Percentiles rank a stretch among this genome's conserved stretches.
phyloP scores from a whole-genome alignment of 2,797 vertebrate species.

The Mallotus villosus region DNA sequence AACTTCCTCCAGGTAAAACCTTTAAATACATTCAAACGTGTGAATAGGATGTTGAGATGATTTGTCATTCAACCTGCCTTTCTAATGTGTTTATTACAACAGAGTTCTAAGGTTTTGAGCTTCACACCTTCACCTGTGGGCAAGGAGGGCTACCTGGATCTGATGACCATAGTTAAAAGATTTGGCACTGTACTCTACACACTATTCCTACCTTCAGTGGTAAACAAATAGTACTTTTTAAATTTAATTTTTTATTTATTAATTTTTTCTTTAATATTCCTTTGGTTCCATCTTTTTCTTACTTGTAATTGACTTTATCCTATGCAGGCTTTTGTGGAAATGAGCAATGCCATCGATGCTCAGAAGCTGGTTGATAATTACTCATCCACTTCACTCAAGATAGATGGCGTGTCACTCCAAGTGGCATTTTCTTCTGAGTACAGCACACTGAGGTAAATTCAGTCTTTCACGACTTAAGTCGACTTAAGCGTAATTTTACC shows the following conservation, averaged over 20 bases:
- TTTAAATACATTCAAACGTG: background rate
- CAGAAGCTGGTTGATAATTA: slow-evolving; percentile 72
- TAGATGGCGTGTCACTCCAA: slow-evolving; percentile 57
- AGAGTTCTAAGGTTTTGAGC: slow-evolving; percentile 68
- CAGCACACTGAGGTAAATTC: slow-evolving; percentile 66
- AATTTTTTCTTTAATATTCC: background rate
- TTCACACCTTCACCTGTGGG: slow-evolving; percentile 64
- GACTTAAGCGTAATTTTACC: background rate
- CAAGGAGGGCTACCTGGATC: slow-evolving; percentile 53
- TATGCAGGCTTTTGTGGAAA: slow-evolving; percentile 69
- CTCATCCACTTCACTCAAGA: slow-evolving; percentile 52
- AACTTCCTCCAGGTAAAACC: slow-evolving; percentile 66
- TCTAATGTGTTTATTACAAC: background rate
- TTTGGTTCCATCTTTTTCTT: background rate
- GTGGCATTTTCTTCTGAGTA: slow-evolving; percentile 69
- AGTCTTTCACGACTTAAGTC: background rate
- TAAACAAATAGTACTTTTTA: slow-evolving; percentile 34
- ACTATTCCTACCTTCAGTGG: slow-evolving; percentile 65
- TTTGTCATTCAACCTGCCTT: background rate
- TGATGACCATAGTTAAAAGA: slow-evolving; percentile 60
- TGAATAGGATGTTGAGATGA: background rate
- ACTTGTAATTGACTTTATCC: background rate
- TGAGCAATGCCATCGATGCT: slow-evolving; percentile 59
- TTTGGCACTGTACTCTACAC: slow-evolving; percentile 69
- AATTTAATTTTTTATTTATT: no score